Base-by-base conservation (phyloP, 35 echinoderm and acorn worm species). In the Ophiothrix spiculata region DNA sequence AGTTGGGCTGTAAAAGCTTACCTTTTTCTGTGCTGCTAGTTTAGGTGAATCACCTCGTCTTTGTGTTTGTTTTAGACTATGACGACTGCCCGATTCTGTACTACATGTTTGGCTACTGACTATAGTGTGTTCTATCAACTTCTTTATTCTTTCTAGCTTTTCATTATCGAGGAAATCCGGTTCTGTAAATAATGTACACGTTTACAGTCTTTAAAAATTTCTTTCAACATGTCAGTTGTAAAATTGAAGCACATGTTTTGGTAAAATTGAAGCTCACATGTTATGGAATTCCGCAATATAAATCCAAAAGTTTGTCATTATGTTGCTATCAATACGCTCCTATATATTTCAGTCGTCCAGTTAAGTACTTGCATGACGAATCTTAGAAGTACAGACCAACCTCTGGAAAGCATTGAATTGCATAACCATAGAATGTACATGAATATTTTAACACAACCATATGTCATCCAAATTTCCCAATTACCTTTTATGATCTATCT, bases 11-110 rank as follows among this genome's bases (percentile, higher is more conserved):
- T n/a, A 54, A 33, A 31, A 64, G 32, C 81, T 64, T 82, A 84
- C 81, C 81, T 84, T 84, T 84, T 84, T 84, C 32, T 84, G 54
- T 74, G 46, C 35, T 34, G 81, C 33, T 37, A 39, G 32, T 34
- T 60, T 74, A 25, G 45, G 54, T 64, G 77, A 38, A 17, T 25
- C 21, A 63, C 54, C 35, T 31, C 37, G 31, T 73, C 28, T 32
- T 32, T 84, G 35, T 82, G 39, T 21, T 23, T 60, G 81, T 69
- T 69, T 69, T 15, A 28, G 29, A n/a, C 60, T 69, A n/a, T 54
- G 8, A 15, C 16, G 60, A 69, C 81, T 39, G 1, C 35, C 0
- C 39, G 77, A 36, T 32, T 32, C 80, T 49, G 38, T 32, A 40
- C 31, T 54, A 29, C 39, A 39, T 10, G 38, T 41, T 35, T 54